A percentile compares a stretch with the other conserved stretches of the same genome.
These are phyloP conservation scores for Alethe diademata DNA, from an alignment of 2,113 vertebrate genomes.

Conservation along the genomic window DNA sequence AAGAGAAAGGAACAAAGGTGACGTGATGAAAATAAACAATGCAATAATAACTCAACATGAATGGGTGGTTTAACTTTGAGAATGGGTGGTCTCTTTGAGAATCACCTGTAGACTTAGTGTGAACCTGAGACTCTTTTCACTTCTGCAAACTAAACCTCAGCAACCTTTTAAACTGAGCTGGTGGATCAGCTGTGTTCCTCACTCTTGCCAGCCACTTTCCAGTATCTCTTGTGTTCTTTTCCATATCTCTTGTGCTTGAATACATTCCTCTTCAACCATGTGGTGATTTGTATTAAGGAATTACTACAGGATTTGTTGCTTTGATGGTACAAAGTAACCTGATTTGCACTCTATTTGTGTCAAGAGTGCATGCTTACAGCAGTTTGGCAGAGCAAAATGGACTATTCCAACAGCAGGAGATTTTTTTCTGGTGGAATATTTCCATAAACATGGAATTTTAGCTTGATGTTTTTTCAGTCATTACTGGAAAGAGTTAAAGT, in stretches of 20 bases:
- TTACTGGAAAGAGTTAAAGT: slow-evolving; percentile 37
- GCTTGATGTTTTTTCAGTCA: not conserved
- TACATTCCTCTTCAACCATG: not conserved
- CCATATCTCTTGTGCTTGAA: not conserved
- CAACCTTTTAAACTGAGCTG: not conserved
- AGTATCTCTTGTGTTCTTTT: not conserved
- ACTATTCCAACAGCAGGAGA: not conserved
- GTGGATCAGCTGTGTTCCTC: not conserved
- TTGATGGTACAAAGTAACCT: not conserved
- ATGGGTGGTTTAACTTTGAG: not conserved
- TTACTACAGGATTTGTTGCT: not conserved
- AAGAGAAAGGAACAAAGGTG: not conserved
- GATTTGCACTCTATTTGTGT: not conserved
- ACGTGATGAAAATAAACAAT: not conserved
- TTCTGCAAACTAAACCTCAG: not conserved
- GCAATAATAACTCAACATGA: not conserved
- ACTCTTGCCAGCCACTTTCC: not conserved
- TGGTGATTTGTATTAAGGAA: not conserved
- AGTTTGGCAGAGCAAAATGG: not conserved
- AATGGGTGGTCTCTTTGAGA: not conserved
- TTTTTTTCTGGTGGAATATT: not conserved
- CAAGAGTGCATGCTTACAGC: not conserved
- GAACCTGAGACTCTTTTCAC: not conserved
- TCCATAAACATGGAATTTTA: not conserved
- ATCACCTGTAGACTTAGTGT: not conserved